Evolutionary conservation across 2,888 invertebrate genomes (phyloP), one percentile per base, ranked within the genome.

Genomic region (Drosophila paranaensis): DNA sequence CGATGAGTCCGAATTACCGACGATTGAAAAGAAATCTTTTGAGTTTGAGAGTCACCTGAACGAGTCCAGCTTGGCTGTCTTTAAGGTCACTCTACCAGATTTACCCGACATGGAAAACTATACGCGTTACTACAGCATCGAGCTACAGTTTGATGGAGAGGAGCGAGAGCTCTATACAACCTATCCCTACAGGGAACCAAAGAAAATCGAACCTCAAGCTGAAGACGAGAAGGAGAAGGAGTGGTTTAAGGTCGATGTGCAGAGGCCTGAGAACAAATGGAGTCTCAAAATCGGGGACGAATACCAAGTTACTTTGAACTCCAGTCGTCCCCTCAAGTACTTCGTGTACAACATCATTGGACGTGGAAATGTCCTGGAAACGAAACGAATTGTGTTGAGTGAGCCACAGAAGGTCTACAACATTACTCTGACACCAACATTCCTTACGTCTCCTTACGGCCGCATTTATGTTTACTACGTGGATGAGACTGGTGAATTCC

Each of bases 381-480:
- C 97, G 0, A 95, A 95, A 77, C 96, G 96, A 6, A 93, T 97
- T 10, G 94, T 94, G 0, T 53, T 91, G 2, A 93, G 93, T 6
- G 93, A 94, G 8, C 81, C 88, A 0, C 72, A 93, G 0, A 93
- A 93, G 66, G 93, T 94, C 67, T 94, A 94, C 65, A 94, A 94
- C 72, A 94, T 96, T 75, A 95, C 95, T 50, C 95, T 98, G 82
- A 93, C 95, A 37, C 96, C 97, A 13, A 95, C 95, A 0, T 95
- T 95, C 74, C 94, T 95, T 11, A 96, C 97, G 96, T 95, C 97
- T 1, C 98, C 98, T 0, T 95, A 95, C 65, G 96, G 97, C 16
- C 95, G 96, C 82, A 93, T 98, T 45, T 93, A 98, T 60, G 96
- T 97, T 14, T 97, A 96, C 90, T 96, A 95, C 77, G 95, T 98